These are phyloP conservation scores for Philopotamus ludificatus DNA, from an alignment of 1,140 invertebrate genomes.

Conservation along the genomic window DNA sequence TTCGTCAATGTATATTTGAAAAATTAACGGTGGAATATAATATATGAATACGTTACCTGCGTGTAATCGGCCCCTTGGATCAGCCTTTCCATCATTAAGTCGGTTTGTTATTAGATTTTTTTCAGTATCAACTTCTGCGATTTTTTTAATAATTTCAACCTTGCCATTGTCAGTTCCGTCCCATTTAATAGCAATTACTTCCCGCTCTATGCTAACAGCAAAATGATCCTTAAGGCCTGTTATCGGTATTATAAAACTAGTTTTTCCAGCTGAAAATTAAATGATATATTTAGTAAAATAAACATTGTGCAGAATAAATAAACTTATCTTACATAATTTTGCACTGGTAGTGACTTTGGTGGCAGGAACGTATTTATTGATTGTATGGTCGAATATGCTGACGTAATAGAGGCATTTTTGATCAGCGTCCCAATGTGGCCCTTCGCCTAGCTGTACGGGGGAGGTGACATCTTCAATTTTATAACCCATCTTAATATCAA, in stretches of 20 bases:
- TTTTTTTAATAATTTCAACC: conserved; percentile 52
- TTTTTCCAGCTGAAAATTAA: conserved; percentile 46
- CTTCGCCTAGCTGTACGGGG: conserved; percentile 55
- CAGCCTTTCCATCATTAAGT: conserved; percentile 86
- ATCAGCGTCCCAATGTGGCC: conserved; percentile 64
- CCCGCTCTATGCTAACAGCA: conserved; percentile 62
- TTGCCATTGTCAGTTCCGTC: conserved; percentile 54
- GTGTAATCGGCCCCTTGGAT: conserved; percentile 75
- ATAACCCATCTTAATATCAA: conserved; percentile 48
- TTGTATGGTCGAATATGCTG: conserved; percentile 57
- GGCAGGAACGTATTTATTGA: conserved; percentile 56
- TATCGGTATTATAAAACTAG: conserved; percentile 69
- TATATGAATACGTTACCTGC: conserved; percentile 59
- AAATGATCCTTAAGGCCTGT: conserved; percentile 61
- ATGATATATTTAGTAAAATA: background rate
- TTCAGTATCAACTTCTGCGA: conserved; percentile 62
- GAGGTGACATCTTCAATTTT: conserved; percentile 46
- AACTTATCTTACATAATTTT: conserved; percentile 47
- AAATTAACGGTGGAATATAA: background rate
- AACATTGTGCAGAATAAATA: background rate
- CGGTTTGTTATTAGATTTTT: conserved; percentile 58
- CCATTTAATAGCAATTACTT: conserved; percentile 68
- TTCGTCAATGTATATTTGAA: background rate
- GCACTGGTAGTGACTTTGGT: conserved; percentile 49
- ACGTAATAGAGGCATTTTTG: conserved; percentile 60